Base-by-base conservation (phyloP, 2,888 invertebrate species). In the Trissonchulus sp. region DNA sequence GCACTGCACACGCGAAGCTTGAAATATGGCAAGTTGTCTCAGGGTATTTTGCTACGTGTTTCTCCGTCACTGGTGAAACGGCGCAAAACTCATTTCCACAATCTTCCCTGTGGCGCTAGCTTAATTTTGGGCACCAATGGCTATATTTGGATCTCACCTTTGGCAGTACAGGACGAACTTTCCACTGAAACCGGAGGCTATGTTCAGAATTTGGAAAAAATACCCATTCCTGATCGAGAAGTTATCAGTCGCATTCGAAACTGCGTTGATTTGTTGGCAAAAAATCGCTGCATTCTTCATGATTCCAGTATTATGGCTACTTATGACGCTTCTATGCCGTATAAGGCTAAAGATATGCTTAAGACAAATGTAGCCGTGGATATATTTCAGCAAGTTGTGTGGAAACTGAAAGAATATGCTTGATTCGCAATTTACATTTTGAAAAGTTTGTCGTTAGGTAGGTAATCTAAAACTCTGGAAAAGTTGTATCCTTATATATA, bases 61-160 rank as follows among this genome's bases (percentile, higher is more conserved):
- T 92, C 93, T 69, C 93, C 97, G 0, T 93, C 94, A 1, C 86
- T 98, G 37, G 90, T 99, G 31, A 93, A 93, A 84, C 88, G 95
- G 30, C 90, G 94, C 76, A 99, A 99, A 86, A 94, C 93, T 71
- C 96, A 98, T 85, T 97, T 97, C 83, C 96, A 98, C 84, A 92
- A 92, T 85, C 87, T 99, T 74, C 90, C 93, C 0, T 92, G 93
- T 84, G 97, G 97, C 0, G 92, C 93, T 0, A 93, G 92, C 77
- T 87, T 98, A 33, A 95, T 99, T 77, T 88, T 99, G 34, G 98
- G 98, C 3, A 95, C 94, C 80, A 88, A 88, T 78, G 99, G 99
- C 0, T 94, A 91, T 82, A 90, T 99, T 78, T 99, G 96, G 95
- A 91, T 98, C 76, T 91, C 91, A 76, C 92, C 93, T 0, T n/a